phyloP scores from a whole-genome alignment of 2,113 vertebrate genomes.

The Cyprinodon brontotheroides region DNA sequence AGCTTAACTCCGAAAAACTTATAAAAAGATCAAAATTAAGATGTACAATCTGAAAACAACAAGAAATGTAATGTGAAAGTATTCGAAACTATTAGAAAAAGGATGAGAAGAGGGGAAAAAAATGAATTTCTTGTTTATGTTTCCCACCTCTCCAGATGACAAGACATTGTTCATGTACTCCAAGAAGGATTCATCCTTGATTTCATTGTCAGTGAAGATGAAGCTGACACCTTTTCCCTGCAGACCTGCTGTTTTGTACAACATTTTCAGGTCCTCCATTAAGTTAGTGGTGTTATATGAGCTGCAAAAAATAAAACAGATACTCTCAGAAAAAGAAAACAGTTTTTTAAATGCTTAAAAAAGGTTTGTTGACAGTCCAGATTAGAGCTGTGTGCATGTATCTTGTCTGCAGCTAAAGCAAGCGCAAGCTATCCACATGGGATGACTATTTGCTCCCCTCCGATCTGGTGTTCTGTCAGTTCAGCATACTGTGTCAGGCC shows the following conservation, averaged over 20 bases:
- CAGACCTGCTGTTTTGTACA: slow-evolving; percentile 89
- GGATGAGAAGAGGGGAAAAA: not conserved
- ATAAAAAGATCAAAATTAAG: not conserved
- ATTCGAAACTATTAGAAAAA: not conserved
- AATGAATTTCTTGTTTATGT: not conserved
- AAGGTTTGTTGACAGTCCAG: no score
- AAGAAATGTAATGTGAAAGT: not conserved
- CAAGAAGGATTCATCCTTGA: slow-evolving; percentile 96
- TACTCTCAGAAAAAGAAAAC: no score
- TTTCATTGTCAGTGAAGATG: slow-evolving; percentile 95
- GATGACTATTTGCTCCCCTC: no score
- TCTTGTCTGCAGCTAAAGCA: no score
- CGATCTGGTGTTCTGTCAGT: no score
- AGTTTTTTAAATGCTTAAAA: no score
- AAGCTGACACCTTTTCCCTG: slow-evolving; percentile 92
- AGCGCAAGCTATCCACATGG: no score
- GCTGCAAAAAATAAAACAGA: slow-evolving; percentile 67
- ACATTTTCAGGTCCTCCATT: slow-evolving; percentile 91
- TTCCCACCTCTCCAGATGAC: slow-evolving; percentile 93
- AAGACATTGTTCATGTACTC: slow-evolving; percentile 98
- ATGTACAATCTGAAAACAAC: not conserved
- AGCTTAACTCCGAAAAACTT: not conserved
- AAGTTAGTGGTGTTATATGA: slow-evolving; percentile 90
- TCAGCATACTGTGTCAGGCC: no score
- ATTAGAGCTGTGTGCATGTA: no score